These are phyloP conservation scores for Heliornis fulica DNA, from an alignment of 2,113 vertebrate genomes.

Conservation along the genomic window DNA sequence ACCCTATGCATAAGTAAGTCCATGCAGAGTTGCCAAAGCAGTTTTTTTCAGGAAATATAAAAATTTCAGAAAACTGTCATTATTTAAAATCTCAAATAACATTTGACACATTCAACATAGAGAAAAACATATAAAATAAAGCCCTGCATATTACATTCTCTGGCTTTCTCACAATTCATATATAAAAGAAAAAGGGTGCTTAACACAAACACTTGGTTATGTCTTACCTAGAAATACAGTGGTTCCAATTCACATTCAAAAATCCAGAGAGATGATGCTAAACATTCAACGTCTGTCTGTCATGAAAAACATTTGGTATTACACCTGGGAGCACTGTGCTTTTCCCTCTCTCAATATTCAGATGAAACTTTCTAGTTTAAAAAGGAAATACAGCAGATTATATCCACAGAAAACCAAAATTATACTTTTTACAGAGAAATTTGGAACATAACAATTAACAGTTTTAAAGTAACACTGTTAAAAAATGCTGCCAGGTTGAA, in stretches of 20 bases:
- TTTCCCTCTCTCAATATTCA: neutral
- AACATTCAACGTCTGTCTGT: neutral
- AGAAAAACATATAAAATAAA: neutral
- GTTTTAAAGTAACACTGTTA: neutral
- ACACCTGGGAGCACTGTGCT: neutral
- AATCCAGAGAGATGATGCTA: conserved; percentile 15
- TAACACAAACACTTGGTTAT: neutral
- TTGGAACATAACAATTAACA: too few relatives aligned
- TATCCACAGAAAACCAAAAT: neutral
- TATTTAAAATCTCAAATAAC: neutral
- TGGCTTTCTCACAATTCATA: neutral
- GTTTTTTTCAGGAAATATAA: neutral
- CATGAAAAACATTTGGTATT: neutral
- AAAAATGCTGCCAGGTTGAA: neutral
- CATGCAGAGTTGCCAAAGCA: neutral
- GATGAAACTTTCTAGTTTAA: neutral
- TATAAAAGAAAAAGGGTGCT: neutral
- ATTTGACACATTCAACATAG: neutral
- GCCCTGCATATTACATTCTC: neutral
- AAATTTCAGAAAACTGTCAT: neutral
- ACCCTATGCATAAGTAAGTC: fast-evolving
- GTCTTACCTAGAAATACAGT: conserved; percentile 59
- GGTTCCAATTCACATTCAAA: conserved; percentile 49
- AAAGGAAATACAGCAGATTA: neutral
- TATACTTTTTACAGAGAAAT: neutral